These are phyloP conservation scores for Tanytarsus gracilentus DNA, from an alignment of 2,888 invertebrate genomes.

Conservation along the genomic window DNA sequence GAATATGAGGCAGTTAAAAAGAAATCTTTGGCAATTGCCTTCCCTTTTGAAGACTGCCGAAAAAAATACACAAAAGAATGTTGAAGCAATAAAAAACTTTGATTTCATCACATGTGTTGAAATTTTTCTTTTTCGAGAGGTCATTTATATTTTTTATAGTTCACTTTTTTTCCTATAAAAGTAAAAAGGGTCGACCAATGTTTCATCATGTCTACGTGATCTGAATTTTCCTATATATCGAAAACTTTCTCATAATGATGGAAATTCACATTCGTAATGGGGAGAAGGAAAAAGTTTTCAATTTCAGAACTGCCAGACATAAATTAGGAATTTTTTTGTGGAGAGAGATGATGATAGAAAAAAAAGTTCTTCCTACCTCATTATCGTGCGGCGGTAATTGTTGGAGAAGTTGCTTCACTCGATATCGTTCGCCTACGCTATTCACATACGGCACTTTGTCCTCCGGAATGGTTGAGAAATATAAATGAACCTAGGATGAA, in stretches of 20 bases:
- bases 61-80: no score
- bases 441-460: slow-evolving; percentile 97
- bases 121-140: background rate
- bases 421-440: slow-evolving; percentile 87
- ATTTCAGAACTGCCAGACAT: background rate
- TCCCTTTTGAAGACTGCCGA: slow-evolving; percentile 15
- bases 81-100: slow-evolving; percentile 17
- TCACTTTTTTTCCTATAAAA: background rate
- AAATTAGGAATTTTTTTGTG: background rate
- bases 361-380: slow-evolving; percentile 48
- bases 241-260: background rate
- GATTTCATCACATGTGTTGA: slow-evolving; percentile 9
- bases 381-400: slow-evolving; percentile 98
- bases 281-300: slow-evolving; percentile 6
- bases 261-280: background rate
- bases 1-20: slow-evolving; percentile 12
- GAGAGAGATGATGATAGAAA: no score
- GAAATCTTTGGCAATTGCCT: slow-evolving; percentile 1
- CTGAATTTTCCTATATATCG: slow-evolving; percentile 10
- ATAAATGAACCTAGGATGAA: slow-evolving; percentile 78
- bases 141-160: background rate
- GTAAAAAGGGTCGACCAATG: slow-evolving; percentile 19
- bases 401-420: slow-evolving; percentile 87
- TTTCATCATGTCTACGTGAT: slow-evolving; percentile 25
- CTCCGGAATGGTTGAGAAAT: slow-evolving; percentile 91